Evolutionary conservation across 1,140 invertebrate species (phyloP), one percentile per base, ranked within the genome.

Genomic region (Eupristina koningsbergeri): DNA sequence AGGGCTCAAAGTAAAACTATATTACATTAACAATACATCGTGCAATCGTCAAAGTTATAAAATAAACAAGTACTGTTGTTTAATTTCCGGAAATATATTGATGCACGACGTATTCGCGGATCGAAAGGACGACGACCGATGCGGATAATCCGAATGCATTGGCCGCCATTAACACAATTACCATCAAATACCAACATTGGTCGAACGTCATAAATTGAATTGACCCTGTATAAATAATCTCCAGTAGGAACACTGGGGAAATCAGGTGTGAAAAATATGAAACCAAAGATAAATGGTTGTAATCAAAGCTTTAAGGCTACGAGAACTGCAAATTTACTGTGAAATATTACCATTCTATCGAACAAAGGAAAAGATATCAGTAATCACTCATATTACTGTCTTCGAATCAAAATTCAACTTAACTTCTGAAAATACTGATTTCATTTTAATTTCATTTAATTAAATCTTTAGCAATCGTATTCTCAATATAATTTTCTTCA

Each of bases 191-290:
- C 13, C 45, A 58, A 67, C 67, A 69, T 69, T 77, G 75, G 39
- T 58, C n/a, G 36, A 78, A 47, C 41, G 36, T 73, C 75, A 63
- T 77, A 77, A 83, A 83, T 83, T 77, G 75, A 78, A 83, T 83
- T 31, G 75, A 71, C 61, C 63, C 47, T 15, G 45, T 61, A 64
- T 53, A 76, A 82, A 82, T 53, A 76, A 76, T 71, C 67, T 41
- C 22, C 41, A 71, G 22, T 34, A 13, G 26, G 64, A 50, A 45
- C n/a, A 11, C 31, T 34, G 22, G 78, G 63, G 39, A 80, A 80
- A 80, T 80, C 64, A 80, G 45, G 64, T 36, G 31, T 29, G 41
- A 80, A 80, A 80, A 80, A 69, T 80, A 69, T 67, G 17, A 36
- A 47, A 63, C 29, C 75, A 39, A 53, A 31, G 73, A 75, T 71